A percentile compares a stretch with the other conserved stretches of the same genome.
phyloP scores from a whole-genome alignment of 2,113 vertebrate species.

The Cheirogaleus medius region DNA sequence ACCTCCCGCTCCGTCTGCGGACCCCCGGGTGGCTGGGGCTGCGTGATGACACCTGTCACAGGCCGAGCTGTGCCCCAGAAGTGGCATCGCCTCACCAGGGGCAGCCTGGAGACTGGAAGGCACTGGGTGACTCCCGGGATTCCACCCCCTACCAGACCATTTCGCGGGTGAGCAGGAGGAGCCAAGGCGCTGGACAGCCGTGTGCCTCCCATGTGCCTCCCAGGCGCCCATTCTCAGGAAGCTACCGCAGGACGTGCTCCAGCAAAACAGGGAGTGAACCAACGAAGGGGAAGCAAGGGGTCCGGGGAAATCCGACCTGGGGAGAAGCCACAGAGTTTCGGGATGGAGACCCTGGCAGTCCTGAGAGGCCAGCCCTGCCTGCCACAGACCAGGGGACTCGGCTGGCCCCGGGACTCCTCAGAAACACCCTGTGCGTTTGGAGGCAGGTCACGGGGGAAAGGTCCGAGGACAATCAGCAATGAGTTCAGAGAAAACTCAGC shows the following conservation, averaged over 20 bases:
- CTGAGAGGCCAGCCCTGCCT: background rate
- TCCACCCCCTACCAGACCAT: background rate
- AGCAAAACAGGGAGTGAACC: background rate
- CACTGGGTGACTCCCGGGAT: accelerated
- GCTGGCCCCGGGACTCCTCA: background rate
- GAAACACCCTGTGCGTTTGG: background rate
- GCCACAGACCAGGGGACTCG: too few species aligned
- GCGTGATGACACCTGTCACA: too few species aligned
- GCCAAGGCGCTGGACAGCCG: background rate
- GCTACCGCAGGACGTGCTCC: accelerated
- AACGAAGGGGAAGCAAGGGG: background rate
- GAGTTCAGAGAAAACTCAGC: background rate
- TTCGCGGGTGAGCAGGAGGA: too few species aligned
- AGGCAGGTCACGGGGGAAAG: background rate
- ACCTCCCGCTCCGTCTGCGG: background rate
- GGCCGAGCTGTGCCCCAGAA: background rate
- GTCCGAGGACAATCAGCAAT: background rate
- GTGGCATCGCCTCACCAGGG: accelerated
- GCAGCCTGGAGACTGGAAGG: background rate
- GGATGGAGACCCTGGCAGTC: background rate
- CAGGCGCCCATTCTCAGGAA: background rate
- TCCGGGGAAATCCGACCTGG: background rate
- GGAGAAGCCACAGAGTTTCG: background rate
- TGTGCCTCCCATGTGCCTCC: too few species aligned
- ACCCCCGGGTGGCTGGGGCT: too few species aligned